Base-by-base conservation (phyloP, 1,140 invertebrate genomes). In the Atta colombica region DNA sequence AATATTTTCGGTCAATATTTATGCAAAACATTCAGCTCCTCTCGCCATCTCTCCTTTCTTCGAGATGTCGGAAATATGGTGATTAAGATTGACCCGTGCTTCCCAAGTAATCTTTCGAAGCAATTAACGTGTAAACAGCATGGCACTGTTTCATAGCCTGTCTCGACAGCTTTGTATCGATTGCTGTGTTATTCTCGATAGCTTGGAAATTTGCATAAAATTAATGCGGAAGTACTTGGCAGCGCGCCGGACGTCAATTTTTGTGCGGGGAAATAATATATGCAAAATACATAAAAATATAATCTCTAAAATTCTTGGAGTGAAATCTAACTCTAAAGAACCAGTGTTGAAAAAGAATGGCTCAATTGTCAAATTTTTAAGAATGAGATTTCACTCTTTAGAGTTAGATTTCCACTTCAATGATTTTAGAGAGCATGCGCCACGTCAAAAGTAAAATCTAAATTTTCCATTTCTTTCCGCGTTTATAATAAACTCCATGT, bases 1-100 rank as follows among this genome's bases (percentile, higher is more conserved):
- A 94, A 94, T 94, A 93, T 93, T 94, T 93, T 93, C 90, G 91
- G 87, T 91, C 90, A 92, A 94, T 94, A 93, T 94, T 94, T 94
- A 94, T 93, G 93, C 93, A 94, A 93, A 93, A 91, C 88, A 87
- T 81, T 61, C 66, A 49, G 28, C 68, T 82, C 65, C 45, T 58
- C n/a, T 60, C 65, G 16, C 51, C 65, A n/a, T 31, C 68, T 58
- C 49, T 49, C 65, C 55, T 77, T 87, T 55, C 80, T 61, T 84
- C 80, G 80, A 84, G 61, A 81, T 69, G 85, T 80, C 77, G 77
- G 65, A 86, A 81, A 81, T 80, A 53, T 65, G 71, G 82, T 78
- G 60, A 78, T 78, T 85, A 77, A 78, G 53, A 77, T 77, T 81
- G 60, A 81, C 61, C 61, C 60, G 49, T 58, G 49, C 45, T 66